Conservation (phyloP, 2,113 vertebrate species). For the Canis aureus region DNA sequence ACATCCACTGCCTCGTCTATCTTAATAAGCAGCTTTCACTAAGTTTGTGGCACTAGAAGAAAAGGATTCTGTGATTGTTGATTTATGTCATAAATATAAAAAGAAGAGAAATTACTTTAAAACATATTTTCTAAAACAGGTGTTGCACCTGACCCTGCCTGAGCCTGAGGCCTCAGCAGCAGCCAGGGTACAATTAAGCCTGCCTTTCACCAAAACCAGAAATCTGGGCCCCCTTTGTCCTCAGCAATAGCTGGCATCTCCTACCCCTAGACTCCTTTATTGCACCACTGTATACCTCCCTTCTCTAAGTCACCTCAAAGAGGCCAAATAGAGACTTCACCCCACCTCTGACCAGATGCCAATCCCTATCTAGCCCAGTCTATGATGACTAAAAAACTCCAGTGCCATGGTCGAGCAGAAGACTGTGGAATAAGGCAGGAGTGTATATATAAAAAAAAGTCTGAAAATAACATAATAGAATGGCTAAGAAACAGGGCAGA, state of each 20-base stretch:
- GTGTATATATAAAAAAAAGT: neutral
- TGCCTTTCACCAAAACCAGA: neutral
- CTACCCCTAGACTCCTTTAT: neutral
- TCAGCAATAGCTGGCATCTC: neutral
- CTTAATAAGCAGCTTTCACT: slow-evolving; percentile 91
- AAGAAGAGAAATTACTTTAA: slow-evolving; percentile 90
- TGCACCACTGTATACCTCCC: neutral
- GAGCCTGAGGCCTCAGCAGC: neutral
- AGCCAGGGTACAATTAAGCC: neutral
- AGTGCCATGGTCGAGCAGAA: neutral
- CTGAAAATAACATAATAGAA: neutral
- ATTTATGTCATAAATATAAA: slow-evolving; percentile 89
- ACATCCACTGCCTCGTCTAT: slow-evolving; percentile 87
- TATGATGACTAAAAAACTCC: neutral
- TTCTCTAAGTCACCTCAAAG: slow-evolving; percentile 5
- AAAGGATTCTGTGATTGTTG: slow-evolving; percentile 86
- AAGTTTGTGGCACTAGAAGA: slow-evolving; percentile 85
- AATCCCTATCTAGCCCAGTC: neutral
- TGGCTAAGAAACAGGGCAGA: slow-evolving; percentile 13
- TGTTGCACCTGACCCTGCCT: neutral
- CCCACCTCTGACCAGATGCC: neutral
- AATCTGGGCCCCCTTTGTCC: neutral
- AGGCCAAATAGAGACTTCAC: neutral
- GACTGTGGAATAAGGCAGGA: neutral
- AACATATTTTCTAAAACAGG: slow-evolving; percentile 88